Conservation (phyloP, 2,888 invertebrate species). For the Pachliopta kotzebuea region DNA sequence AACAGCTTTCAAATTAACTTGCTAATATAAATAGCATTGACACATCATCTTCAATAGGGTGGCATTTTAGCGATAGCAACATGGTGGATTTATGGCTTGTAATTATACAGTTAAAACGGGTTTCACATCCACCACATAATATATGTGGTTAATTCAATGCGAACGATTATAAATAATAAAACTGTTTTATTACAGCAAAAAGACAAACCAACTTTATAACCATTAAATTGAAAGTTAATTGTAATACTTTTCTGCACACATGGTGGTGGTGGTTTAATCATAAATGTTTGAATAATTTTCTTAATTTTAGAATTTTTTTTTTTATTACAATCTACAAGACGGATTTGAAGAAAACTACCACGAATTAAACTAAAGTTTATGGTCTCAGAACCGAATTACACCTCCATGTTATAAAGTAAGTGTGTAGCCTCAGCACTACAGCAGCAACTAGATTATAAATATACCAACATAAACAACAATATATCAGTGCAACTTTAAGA, state of each 20-base stretch:
- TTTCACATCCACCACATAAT: slow-evolving; percentile 30
- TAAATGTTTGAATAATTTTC: too few relatives aligned
- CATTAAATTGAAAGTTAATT: neutral
- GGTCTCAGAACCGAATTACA: too few relatives aligned
- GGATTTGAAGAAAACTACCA: too few relatives aligned
- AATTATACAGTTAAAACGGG: slow-evolving; percentile 53
- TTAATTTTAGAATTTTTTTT: too few relatives aligned
- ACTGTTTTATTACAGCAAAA: neutral
- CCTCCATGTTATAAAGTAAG: too few relatives aligned
- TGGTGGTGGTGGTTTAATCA: too few relatives aligned
- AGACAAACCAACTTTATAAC: neutral
- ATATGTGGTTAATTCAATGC: neutral
- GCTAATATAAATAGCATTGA: neutral
- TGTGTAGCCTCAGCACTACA: too few relatives aligned
- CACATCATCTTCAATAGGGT: slow-evolving; percentile 38
- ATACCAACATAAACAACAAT: neutral
- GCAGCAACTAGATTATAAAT: too few relatives aligned
- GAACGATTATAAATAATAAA: neutral
- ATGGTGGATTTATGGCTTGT: slow-evolving; percentile 56
- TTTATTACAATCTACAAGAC: too few relatives aligned
- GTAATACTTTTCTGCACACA: neutral
- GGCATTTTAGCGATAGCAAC: slow-evolving; percentile 40
- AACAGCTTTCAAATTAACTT: neutral
- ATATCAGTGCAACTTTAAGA: slow-evolving; percentile 9
- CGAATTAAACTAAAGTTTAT: too few relatives aligned